These are phyloP conservation scores for Cephus rjabovi DNA, from an alignment of 2,888 invertebrate species.

Conservation along the genomic window DNA sequence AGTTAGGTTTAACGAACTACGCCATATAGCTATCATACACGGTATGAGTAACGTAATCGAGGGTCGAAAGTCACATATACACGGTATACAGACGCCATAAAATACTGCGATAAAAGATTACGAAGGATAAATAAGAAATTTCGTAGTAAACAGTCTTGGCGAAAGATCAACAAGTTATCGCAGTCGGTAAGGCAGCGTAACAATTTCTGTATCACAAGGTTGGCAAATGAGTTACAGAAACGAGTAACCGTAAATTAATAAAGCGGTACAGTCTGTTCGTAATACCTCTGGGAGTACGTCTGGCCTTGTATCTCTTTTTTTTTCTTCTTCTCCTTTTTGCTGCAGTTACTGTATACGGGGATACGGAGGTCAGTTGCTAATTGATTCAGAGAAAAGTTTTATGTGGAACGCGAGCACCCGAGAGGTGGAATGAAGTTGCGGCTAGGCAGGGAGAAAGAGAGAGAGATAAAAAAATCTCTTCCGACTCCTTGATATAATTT, in stretches of 20 bases:
- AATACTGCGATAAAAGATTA: background rate
- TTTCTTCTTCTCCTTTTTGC: background rate
- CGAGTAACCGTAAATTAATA: background rate
- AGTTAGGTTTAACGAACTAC: background rate
- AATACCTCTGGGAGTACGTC: background rate
- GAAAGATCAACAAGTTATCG: background rate
- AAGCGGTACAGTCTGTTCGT: background rate
- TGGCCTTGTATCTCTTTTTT: background rate
- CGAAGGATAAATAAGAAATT: background rate
- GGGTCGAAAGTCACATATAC: background rate
- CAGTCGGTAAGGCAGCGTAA: background rate
- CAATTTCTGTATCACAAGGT: background rate
- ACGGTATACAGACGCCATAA: background rate
- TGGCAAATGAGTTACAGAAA: background rate
- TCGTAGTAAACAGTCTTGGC: background rate
- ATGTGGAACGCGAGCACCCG: conserved; percentile 13
- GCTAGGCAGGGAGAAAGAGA: background rate
- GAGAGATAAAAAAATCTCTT: background rate
- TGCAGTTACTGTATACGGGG: conserved; percentile 24
- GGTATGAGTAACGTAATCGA: background rate
- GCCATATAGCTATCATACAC: background rate
- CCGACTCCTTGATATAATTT: conserved; percentile 6
- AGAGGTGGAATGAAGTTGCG: background rate
- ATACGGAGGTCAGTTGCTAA: conserved; percentile 21
- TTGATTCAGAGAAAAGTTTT: conserved; percentile 18